Evolutionary conservation across 1,140 invertebrate genomes (phyloP), one percentile per base, ranked within the genome.

Genomic region (Drosophila melanica): DNA sequence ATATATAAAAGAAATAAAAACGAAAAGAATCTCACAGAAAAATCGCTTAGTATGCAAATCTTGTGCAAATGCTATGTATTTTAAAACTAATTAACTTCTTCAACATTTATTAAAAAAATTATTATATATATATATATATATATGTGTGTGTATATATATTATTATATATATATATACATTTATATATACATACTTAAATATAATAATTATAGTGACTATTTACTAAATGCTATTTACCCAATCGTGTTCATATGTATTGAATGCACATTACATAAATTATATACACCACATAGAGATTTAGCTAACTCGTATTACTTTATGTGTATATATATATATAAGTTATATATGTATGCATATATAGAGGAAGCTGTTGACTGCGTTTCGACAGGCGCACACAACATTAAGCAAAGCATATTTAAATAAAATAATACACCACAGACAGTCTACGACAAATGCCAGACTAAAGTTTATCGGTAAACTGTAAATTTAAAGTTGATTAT

Each of bases 161-260:
- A n/a, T n/a, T n/a, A n/a, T n/a, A n/a, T n/a, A n/a, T n/a, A n/a
- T n/a, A n/a, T n/a, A 51, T 16, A 30, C 57, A 44, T 33, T 51
- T 50, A 35, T 18, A 33, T 27, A 41, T 20, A 50, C 12, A 44
- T 47, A 27, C 35, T 30, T 62, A 69, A 41, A 69, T 50, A 76
- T 78, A 85, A 86, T 86, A 86, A 81, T 39, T 84, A 87, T 87
- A 89, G 75, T 89, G 79, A 79, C 82, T 89, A 87, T 89, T 86
- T 86, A 86, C 82, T 69, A 54, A 78, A 70, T 70, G 62, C 78
- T 82, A 82, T 82, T 82, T 82, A 82, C 69, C 85, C 76, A 85
- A 82, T 81, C 79, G 60, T 78, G 51, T 71, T 57, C 75, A 86
- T 86, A 86, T 81, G 67, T 79, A 84, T 85, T 77, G 77, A 79